Evolutionary conservation across 2,888 invertebrate species (phyloP).

Genomic region (Gastracanthus pulcherrimus): DNA sequence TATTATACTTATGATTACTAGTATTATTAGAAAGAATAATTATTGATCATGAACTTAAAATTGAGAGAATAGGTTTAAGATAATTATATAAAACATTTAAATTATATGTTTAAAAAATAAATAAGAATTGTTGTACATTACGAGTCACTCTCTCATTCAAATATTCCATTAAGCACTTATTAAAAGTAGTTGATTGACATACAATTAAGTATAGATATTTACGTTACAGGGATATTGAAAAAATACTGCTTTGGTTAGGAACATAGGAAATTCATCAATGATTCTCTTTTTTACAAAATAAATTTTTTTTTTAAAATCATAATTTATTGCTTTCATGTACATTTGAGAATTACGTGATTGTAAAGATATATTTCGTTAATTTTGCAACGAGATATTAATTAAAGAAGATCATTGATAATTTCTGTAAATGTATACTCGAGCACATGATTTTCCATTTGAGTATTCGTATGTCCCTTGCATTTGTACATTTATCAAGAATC

Average conservation of each 20-base stretch:
- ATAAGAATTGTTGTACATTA: constrained; percentile 13
- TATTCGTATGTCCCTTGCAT: constrained; percentile 25
- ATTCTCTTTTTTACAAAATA: constrained; percentile 15
- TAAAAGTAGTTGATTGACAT: neutral
- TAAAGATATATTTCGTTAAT: neutral
- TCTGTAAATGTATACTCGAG: neutral
- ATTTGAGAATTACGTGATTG: neutral
- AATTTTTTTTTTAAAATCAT: neutral
- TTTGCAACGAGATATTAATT: neutral
- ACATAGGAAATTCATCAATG: constrained; percentile 45
- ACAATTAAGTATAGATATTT: constrained; percentile 1
- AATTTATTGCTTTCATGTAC: constrained; percentile 1
- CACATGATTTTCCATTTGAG: neutral
- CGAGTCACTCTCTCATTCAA: constrained; percentile 27
- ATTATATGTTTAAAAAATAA: constrained; percentile 30
- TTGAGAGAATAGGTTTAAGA: neutral
- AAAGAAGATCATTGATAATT: constrained; percentile 40
- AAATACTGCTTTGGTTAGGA: constrained; percentile 51
- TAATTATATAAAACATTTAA: neutral
- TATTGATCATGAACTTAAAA: neutral
- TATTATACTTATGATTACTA: neutral
- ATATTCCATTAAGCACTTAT: neutral
- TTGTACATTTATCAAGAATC: constrained; percentile 39
- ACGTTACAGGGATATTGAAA: constrained; percentile 8
- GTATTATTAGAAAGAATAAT: too few species aligned